Percentiles rank a stretch among this genome's conserved stretches.
phyloP scores from a whole-genome alignment of 1,140 invertebrate genomes.

The Rhopalosiphum maidis region DNA sequence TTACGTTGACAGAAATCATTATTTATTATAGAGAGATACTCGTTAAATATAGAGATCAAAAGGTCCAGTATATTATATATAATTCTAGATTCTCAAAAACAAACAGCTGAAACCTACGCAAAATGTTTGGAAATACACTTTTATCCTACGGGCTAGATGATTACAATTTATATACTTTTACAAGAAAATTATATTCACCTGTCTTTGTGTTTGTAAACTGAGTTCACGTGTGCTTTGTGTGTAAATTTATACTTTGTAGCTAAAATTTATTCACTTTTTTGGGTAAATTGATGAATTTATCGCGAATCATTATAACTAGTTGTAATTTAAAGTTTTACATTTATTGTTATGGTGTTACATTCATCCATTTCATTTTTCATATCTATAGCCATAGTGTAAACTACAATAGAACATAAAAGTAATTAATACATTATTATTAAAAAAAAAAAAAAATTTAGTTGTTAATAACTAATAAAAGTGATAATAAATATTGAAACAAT shows the following conservation, averaged over 20 bases:
- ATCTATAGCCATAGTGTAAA: too few relatives aligned
- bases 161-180: neutral
- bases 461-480: too few relatives aligned
- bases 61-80: neutral
- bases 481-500: too few relatives aligned
- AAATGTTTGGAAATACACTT: neutral
- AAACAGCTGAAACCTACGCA: neutral
- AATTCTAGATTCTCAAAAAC: neutral
- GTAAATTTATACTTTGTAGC: neutral
- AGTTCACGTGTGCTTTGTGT: neutral
- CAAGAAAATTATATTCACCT: neutral
- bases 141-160: neutral
- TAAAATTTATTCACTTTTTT: neutral
- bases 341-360: neutral
- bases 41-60: neutral
- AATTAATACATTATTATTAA: too few relatives aligned
- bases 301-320: neutral
- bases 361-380: too few relatives aligned
- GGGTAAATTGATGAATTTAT: neutral
- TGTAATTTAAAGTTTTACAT: neutral
- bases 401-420: too few relatives aligned
- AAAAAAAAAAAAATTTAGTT: neutral
- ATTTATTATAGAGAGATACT: neutral
- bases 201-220: neutral
- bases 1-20: neutral